Percentiles rank a stretch among this genome's conserved stretches.
These are phyloP conservation scores for Arrhamphus sclerolepis DNA, from an alignment of 2,797 vertebrate genomes.

Conservation along the genomic window DNA sequence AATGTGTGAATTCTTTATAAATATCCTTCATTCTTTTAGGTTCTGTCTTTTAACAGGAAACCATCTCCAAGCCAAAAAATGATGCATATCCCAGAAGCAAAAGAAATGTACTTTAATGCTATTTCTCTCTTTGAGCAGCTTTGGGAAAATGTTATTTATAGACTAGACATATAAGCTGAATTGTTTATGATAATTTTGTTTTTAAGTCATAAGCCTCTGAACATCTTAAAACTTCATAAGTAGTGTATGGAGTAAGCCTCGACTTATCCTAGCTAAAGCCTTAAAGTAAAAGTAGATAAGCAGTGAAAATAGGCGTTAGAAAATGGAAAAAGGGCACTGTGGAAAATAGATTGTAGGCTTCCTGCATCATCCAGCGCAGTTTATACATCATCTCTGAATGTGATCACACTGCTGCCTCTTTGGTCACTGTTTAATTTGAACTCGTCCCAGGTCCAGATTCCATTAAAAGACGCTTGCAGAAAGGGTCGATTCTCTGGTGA, in stretches of 20 bases:
- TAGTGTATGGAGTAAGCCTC: constrained; percentile 31
- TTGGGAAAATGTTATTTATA: constrained; percentile 25
- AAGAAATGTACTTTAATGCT: too few relatives aligned
- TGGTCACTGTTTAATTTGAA: constrained; percentile 42
- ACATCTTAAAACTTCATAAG: constrained; percentile 45
- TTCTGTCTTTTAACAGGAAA: not conserved
- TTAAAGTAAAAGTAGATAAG: too few relatives aligned
- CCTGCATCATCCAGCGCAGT: too few relatives aligned
- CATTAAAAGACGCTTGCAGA: constrained; percentile 17
- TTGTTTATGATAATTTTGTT: constrained; percentile 45
- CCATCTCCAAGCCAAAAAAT: not conserved
- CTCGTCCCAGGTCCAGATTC: constrained; percentile 28
- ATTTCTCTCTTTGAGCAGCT: not conserved
- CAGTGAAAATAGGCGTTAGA: too few relatives aligned
- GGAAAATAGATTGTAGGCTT: constrained; percentile 30
- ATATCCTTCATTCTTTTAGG: not conserved
- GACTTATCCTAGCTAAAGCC: constrained; percentile 38
- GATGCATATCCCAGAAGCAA: too few relatives aligned
- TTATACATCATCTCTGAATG: constrained; percentile 16
- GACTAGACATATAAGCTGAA: constrained; percentile 11
- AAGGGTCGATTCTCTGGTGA: constrained; percentile 4
- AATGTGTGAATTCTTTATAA: constrained; percentile 1
- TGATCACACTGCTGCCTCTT: constrained; percentile 34
- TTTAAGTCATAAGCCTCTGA: constrained; percentile 41
- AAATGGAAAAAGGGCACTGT: constrained; percentile 13